Percentiles rank a stretch among this genome's conserved stretches.
These are phyloP conservation scores for Pedetes capensis DNA, from an alignment of 2,113 vertebrate species.

Conservation along the genomic window DNA sequence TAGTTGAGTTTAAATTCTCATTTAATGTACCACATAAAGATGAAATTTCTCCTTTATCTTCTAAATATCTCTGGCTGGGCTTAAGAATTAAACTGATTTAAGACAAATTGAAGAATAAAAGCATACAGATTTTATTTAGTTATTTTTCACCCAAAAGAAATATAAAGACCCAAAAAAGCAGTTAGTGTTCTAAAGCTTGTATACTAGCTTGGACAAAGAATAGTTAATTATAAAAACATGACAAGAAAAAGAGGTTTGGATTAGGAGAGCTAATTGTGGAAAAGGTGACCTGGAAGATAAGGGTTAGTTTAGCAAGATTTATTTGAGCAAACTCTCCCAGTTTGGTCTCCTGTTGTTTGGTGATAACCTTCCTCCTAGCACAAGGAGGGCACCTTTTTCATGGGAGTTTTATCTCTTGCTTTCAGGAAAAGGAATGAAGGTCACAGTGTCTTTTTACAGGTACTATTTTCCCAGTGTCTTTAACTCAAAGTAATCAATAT, in stretches of 20 bases:
- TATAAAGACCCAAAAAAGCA: background rate
- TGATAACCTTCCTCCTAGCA: background rate
- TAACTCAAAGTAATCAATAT: background rate
- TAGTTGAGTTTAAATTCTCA: background rate
- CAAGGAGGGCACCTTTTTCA: background rate
- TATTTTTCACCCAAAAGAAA: background rate
- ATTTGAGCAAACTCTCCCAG: background rate
- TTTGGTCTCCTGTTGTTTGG: background rate
- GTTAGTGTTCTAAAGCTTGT: background rate
- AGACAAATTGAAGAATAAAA: background rate
- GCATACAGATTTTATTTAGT: background rate
- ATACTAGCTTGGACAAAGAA: background rate
- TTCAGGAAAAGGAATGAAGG: background rate
- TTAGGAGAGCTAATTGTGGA: background rate
- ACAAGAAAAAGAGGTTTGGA: background rate
- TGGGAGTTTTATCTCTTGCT: background rate
- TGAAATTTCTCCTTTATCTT: background rate
- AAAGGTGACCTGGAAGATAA: background rate
- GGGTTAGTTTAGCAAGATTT: background rate
- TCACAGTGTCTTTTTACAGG: background rate
- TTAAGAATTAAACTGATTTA: background rate
- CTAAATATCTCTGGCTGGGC: background rate
- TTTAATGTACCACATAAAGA: rapidly evolving
- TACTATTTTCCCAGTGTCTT: background rate
- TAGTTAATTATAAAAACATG: background rate